These are phyloP conservation scores for Arbacia lixula DNA, from an alignment of 53 echinoderm and acorn worm species.

Conservation along the genomic window DNA sequence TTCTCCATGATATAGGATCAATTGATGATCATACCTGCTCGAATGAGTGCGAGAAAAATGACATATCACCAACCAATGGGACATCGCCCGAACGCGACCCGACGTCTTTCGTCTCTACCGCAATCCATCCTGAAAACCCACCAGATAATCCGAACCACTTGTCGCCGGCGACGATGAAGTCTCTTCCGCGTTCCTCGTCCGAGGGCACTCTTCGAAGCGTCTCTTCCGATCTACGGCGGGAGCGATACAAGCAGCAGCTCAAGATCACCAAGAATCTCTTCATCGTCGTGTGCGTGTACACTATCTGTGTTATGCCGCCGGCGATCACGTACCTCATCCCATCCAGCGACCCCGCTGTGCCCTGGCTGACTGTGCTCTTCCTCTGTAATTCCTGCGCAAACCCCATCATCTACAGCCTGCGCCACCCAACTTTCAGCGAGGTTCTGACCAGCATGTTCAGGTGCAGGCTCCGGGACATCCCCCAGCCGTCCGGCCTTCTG, in stretches of 20 bases:
- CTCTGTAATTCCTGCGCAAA: conserved; percentile 23
- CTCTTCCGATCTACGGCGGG: not conserved
- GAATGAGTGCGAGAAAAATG: no score
- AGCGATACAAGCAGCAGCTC: conserved; percentile 18
- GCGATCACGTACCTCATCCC: conserved; percentile 23
- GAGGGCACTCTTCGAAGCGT: not conserved
- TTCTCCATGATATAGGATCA: no score
- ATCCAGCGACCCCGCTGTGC: conserved; percentile 9
- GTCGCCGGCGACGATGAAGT: no score
- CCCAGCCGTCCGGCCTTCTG: conserved; percentile 19
- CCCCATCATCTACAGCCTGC: conserved; percentile 30
- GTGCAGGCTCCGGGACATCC: conserved; percentile 5
- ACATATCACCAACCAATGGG: no score
- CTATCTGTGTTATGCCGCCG: conserved; percentile 33
- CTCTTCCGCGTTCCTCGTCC: not conserved
- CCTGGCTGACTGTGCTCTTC: conserved; percentile 21
- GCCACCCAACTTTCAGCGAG: conserved; percentile 11
- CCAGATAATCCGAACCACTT: no score
- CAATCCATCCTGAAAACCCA: no score
- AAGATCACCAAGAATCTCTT: conserved; percentile 33
- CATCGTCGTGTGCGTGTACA: conserved; percentile 31
- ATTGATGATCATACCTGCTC: no score
- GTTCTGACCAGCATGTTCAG: not conserved
- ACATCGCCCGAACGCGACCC: no score
- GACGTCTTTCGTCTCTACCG: no score